phyloP scores from a whole-genome alignment of 2,113 vertebrate species.

The Choloepus hoffmanni region DNA sequence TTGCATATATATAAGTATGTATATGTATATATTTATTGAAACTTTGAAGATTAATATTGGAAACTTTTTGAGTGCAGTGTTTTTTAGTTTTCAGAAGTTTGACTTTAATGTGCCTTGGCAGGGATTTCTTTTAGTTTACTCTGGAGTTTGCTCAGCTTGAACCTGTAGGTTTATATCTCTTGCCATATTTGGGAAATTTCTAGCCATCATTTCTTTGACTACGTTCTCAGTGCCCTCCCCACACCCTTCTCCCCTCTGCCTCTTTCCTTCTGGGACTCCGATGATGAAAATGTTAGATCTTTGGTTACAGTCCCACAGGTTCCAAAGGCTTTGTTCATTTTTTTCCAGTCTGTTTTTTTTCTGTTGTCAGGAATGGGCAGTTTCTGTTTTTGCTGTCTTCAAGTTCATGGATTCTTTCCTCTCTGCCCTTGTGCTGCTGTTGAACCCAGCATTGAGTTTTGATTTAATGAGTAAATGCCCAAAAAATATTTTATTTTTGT shows the following conservation, averaged over 20 bases:
- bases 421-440: neutral
- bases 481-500: neutral
- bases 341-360: neutral
- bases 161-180: neutral
- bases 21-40: neutral
- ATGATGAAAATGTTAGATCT: neutral
- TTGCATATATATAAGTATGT: neutral
- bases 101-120: neutral
- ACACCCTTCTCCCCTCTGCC: neutral
- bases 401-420: neutral
- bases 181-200: neutral
- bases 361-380: neutral
- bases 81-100: constrained; percentile 22
- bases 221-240: neutral
- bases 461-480: neutral
- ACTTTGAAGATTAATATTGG: constrained; percentile 22
- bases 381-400: neutral
- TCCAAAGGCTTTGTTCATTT: neutral
- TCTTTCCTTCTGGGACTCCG: neutral
- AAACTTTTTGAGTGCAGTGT: neutral
- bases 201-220: constrained; percentile 14
- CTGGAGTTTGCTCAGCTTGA: constrained; percentile 24
- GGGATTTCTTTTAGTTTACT: constrained; percentile 47
- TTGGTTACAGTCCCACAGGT: neutral
- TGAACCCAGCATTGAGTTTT: neutral